Evolutionary conservation across 2,797 vertebrate genomes (phyloP), one percentile per base, ranked within the genome.

Genomic region (Smutsia temminckii): DNA sequence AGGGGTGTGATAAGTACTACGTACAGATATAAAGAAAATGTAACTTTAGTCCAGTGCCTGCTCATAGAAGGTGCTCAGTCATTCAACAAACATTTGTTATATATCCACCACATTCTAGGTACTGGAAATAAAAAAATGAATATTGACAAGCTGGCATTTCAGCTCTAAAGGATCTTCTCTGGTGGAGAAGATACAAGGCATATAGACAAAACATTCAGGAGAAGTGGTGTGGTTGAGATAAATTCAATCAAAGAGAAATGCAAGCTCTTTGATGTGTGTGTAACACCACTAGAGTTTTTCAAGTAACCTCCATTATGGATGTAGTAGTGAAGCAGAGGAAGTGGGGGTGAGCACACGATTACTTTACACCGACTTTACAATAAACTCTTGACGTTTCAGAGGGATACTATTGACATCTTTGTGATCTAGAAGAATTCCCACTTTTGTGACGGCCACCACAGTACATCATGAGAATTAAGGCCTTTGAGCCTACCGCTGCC

Each of bases 71-170:
- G 21, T 37, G 25, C 29, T 80, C 25, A 63, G 34, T 86, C 59
- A 69, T 57, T 93, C 61, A 84, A 64, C 61, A 95, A 69, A 89
- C 25, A 57, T 66, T 77, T 55, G 34, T 72, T 83, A 75, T 81
- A 42, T 78, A 79, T 68, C 79, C 93, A 13, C 55, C 25, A 17
- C 12, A 4, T 93, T 2, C 46, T 69, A 61, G 63, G 74, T 78
- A 16, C 53, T 55, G 6, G 85, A 74, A 66, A 59, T 91, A 81
- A 23, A 93, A 74, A 63, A 80, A 29, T 40, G 61, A 92, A 23
- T 59, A 74, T 83, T 83, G 69, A 77, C 32, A 64, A 34, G 5
- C 17, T 89, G 57, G 42, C 10, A 64, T 92, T 88, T 94, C 64
- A 71, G 81, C 42, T 71, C 29, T 42, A 37, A 91, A 77, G 74